Conservation (phyloP, 2,113 vertebrate genomes). For the Oncorhynchus keta region DNA sequence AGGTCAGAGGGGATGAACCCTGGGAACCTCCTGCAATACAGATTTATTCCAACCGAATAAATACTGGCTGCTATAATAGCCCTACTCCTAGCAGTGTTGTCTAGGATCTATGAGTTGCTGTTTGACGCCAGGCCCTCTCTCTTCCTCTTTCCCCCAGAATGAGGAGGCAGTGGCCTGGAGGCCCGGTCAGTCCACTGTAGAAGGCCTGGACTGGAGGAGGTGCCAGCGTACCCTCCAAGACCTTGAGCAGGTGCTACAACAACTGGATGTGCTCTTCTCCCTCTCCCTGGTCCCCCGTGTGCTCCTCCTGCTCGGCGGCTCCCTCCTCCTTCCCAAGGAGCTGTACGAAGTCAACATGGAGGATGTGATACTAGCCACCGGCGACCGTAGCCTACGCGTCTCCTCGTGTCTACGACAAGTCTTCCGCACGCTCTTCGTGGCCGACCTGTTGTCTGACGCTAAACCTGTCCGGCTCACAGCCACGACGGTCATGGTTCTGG, state of each 20-base stretch:
- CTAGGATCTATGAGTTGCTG: not conserved
- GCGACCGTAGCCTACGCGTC: constrained; percentile 75
- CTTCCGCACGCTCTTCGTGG: constrained; percentile 89
- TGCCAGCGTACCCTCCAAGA: constrained; percentile 82
- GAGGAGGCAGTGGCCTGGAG: constrained; percentile 68
- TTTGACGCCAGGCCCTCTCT: not conserved
- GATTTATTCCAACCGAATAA: too few relatives aligned
- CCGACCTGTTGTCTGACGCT: constrained; percentile 87
- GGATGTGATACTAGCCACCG: constrained; percentile 65
- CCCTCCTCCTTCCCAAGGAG: constrained; percentile 82
- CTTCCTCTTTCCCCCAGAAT: constrained; percentile 56
- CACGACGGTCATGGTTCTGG: constrained; percentile 82
- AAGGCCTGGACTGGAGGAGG: constrained; percentile 68
- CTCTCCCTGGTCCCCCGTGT: constrained; percentile 86
- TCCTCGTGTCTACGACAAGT: constrained; percentile 84
- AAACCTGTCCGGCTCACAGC: constrained; percentile 77
- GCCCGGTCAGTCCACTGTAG: constrained; percentile 34
- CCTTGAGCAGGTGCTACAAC: constrained; percentile 82
- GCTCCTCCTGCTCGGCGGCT: constrained; percentile 90
- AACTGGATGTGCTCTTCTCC: constrained; percentile 85
- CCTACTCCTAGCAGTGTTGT: too few relatives aligned
- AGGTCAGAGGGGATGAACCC: too few relatives aligned
- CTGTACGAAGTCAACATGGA: constrained; percentile 93
- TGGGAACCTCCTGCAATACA: too few relatives aligned
- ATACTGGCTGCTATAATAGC: too few relatives aligned